phyloP scores from a whole-genome alignment of 1,140 invertebrate genomes.

The Agraylea sexmaculata region DNA sequence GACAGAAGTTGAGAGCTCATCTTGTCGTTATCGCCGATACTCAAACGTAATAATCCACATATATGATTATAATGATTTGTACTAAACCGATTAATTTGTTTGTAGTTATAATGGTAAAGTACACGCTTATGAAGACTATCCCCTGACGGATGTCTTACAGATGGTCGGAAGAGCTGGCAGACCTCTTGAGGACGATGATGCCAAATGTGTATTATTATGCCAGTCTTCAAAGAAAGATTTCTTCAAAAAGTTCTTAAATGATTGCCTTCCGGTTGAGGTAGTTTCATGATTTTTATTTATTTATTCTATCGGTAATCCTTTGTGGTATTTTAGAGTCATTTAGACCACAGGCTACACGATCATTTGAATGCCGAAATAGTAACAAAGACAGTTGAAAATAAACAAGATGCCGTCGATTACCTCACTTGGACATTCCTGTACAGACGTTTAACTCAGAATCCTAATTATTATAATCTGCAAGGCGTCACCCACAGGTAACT shows the following conservation, averaged over 20 bases:
- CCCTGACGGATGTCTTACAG: constrained; percentile 92
- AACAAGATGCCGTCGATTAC: constrained; percentile 99
- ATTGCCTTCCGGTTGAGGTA: constrained; percentile 92
- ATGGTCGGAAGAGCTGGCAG: constrained; percentile 92
- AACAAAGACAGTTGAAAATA: constrained; percentile 99
- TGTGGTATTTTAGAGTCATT: constrained; percentile 71
- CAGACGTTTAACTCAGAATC: constrained; percentile 93
- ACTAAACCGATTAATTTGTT: not conserved
- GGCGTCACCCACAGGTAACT: constrained; percentile 80
- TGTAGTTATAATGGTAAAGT: constrained; percentile 85
- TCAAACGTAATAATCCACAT: constrained; percentile 45
- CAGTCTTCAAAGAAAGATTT: constrained; percentile 97
- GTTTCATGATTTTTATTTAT: too few species aligned
- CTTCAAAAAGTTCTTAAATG: constrained; percentile 97
- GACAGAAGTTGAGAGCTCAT: constrained; percentile 76
- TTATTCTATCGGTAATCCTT: too few species aligned
- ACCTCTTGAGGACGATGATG: constrained; percentile 83
- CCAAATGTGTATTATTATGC: constrained; percentile 94
- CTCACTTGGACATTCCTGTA: constrained; percentile 99
- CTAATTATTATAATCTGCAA: constrained; percentile 98
- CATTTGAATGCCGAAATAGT: constrained; percentile 99
- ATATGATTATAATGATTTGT: not conserved
- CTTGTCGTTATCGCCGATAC: constrained; percentile 97
- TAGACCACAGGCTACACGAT: constrained; percentile 95
- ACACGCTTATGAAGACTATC: constrained; percentile 93